These are phyloP conservation scores for Eristalis tenax DNA, from an alignment of 2,888 invertebrate genomes.

Conservation along the genomic window DNA sequence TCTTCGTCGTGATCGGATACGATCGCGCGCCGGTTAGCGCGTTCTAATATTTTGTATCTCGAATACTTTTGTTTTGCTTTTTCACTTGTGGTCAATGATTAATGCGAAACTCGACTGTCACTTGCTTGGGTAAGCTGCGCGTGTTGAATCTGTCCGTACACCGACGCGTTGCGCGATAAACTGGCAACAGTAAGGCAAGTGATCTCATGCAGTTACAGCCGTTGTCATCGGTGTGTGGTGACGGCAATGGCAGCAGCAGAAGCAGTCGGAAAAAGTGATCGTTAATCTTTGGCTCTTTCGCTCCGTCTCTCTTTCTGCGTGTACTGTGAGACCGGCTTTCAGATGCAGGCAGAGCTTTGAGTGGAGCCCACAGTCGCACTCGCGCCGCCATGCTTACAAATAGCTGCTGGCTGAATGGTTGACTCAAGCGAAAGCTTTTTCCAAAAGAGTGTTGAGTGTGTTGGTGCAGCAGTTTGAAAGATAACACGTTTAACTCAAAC, in stretches of 20 bases:
- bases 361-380: neutral
- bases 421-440: neutral
- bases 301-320: conserved; percentile 17
- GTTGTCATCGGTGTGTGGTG: conserved; percentile 15
- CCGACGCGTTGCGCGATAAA: conserved; percentile 66
- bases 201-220: conserved; percentile 41
- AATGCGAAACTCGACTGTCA: conserved; percentile 35
- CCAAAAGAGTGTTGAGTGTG: neutral
- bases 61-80: neutral
- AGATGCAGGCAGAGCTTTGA: conserved; percentile 7
- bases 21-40: conserved; percentile 27
- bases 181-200: conserved; percentile 59
- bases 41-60: conserved; percentile 27
- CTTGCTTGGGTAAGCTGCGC: conserved; percentile 23
- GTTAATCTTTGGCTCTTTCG: conserved; percentile 55
- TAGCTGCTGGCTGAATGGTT: neutral
- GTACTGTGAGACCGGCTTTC: conserved; percentile 58
- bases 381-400: neutral
- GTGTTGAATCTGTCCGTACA: conserved; percentile 32
- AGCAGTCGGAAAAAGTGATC: conserved; percentile 31
- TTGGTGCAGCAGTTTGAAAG: neutral
- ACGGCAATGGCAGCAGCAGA: conserved; percentile 6
- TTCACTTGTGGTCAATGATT: conserved; percentile 2
- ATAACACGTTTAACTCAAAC: neutral
- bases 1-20: conserved; percentile 21